Percentiles rank a stretch among this genome's conserved stretches.
Evolutionary conservation across 2,113 vertebrate genomes (phyloP).

Genomic region (Toxotes chatareus): DNA sequence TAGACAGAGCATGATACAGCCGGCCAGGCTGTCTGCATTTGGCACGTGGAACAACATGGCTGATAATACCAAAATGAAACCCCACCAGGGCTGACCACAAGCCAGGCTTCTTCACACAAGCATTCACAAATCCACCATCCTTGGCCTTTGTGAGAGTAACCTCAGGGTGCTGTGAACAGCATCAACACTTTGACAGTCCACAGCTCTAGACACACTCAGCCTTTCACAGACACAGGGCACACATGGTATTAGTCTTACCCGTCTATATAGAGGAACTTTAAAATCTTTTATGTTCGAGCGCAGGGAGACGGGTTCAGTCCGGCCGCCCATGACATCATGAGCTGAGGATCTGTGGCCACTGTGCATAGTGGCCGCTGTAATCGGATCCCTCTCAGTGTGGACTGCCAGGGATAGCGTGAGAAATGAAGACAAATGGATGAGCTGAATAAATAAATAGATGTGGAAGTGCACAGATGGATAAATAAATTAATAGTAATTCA

Average conservation of each 20-base stretch:
- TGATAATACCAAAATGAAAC: slow-evolving; percentile 74
- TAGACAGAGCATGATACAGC: slow-evolving; percentile 51
- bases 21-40: slow-evolving; percentile 48
- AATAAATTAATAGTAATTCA: slow-evolving; percentile 78
- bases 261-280: slow-evolving; percentile 27
- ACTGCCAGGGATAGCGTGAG: slow-evolving; percentile 67
- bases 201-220: slow-evolving; percentile 4
- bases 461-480: slow-evolving; percentile 68
- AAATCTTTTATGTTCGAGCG: slow-evolving; percentile 35
- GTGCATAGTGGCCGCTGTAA: slow-evolving; percentile 56
- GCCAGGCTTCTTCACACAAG: slow-evolving; percentile 51
- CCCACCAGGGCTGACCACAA: slow-evolving; percentile 34
- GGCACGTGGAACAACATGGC: slow-evolving; percentile 57
- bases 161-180: slow-evolving; percentile 26
- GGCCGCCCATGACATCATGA: slow-evolving; percentile 67
- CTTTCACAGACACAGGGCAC: slow-evolving; percentile 5
- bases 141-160: slow-evolving; percentile 11
- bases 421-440: slow-evolving; percentile 74
- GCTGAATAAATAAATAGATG: slow-evolving; percentile 78
- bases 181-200: neutral
- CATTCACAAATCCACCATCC: slow-evolving; percentile 16
- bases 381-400: slow-evolving; percentile 44
- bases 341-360: slow-evolving; percentile 50
- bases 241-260: slow-evolving; percentile 34
- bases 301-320: slow-evolving; percentile 40